Conservation (phyloP, 1,140 invertebrate genomes). For the Fopius arisanus region DNA sequence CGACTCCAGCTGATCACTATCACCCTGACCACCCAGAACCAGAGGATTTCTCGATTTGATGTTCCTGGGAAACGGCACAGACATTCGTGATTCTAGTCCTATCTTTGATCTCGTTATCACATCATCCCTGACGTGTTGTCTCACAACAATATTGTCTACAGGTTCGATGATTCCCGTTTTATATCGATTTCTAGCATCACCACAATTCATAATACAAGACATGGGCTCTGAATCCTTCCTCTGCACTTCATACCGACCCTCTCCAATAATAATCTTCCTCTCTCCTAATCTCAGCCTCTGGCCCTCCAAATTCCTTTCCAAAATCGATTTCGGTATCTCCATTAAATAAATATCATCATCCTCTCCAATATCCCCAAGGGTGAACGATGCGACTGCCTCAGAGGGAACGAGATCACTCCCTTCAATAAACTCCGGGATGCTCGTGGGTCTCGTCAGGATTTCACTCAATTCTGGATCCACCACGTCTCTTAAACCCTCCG, state of each 20-base stretch:
- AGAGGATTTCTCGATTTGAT: slow-evolving; percentile 14
- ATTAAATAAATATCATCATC: slow-evolving; percentile 30
- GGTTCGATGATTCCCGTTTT: not conserved
- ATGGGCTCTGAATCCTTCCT: not conserved
- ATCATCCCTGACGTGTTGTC: not conserved
- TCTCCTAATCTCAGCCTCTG: slow-evolving; percentile 10
- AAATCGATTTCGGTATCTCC: slow-evolving; percentile 28
- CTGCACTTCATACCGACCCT: not conserved
- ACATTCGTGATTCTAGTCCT: not conserved
- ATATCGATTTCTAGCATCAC: not conserved
- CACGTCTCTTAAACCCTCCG: no score
- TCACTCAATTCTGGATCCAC: no score
- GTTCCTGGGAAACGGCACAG: slow-evolving; percentile 14
- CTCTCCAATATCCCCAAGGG: slow-evolving; percentile 6
- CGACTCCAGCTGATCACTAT: not conserved
- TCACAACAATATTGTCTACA: not conserved
- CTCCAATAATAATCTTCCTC: slow-evolving; percentile 14
- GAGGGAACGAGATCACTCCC: not conserved
- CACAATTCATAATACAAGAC: slow-evolving; percentile 21
- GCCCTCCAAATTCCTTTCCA: slow-evolving; percentile 8
- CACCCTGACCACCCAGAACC: not conserved
- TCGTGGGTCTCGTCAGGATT: not conserved
- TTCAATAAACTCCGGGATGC: not conserved
- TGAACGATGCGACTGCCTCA: not conserved
- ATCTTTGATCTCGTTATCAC: not conserved